phyloP scores from a whole-genome alignment of 2,888 invertebrate genomes.

The Ormyrus nitidulus region DNA sequence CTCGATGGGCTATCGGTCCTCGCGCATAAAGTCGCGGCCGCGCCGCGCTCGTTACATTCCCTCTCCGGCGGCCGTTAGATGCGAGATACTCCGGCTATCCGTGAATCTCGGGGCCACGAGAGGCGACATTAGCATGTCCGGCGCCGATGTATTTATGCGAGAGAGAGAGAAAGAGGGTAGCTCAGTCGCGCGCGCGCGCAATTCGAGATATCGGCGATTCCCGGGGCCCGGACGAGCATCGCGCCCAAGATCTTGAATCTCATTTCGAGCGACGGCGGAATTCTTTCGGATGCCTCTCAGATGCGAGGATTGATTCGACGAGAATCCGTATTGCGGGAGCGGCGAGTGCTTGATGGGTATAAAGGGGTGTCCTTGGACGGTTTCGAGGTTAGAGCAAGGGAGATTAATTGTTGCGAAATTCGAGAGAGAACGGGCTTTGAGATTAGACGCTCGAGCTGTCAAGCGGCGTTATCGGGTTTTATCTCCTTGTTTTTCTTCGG shows the following conservation, averaged over 20 bases:
- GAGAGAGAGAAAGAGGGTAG: slow-evolving; percentile 21
- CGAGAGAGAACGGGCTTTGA: too few relatives aligned
- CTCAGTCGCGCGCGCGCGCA: slow-evolving; percentile 12
- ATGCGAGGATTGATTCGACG: too few relatives aligned
- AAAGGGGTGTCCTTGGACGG: neutral
- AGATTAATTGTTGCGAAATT: too few relatives aligned
- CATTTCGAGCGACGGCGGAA: neutral
- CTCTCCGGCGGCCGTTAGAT: slow-evolving; percentile 35
- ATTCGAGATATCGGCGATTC: slow-evolving; percentile 35
- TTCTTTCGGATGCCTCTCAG: neutral
- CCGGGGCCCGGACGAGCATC: neutral
- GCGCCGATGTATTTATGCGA: slow-evolving; percentile 34
- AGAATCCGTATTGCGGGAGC: too few relatives aligned
- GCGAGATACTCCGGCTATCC: slow-evolving; percentile 60
- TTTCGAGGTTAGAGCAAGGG: neutral
- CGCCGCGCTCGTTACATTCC: slow-evolving; percentile 46
- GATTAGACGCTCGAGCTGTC: too few relatives aligned
- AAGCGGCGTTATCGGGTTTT: too few relatives aligned
- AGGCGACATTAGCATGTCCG: slow-evolving; percentile 34
- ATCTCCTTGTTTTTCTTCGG: too few relatives aligned
- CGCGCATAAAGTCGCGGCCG: neutral
- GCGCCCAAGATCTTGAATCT: slow-evolving; percentile 7
- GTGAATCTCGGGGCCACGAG: slow-evolving; percentile 59
- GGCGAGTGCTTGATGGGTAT: too few relatives aligned
- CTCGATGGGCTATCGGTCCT: slow-evolving; percentile 22